These are phyloP conservation scores for Neelides sp. DNA, from an alignment of 1,140 invertebrate genomes.

Conservation along the genomic window DNA sequence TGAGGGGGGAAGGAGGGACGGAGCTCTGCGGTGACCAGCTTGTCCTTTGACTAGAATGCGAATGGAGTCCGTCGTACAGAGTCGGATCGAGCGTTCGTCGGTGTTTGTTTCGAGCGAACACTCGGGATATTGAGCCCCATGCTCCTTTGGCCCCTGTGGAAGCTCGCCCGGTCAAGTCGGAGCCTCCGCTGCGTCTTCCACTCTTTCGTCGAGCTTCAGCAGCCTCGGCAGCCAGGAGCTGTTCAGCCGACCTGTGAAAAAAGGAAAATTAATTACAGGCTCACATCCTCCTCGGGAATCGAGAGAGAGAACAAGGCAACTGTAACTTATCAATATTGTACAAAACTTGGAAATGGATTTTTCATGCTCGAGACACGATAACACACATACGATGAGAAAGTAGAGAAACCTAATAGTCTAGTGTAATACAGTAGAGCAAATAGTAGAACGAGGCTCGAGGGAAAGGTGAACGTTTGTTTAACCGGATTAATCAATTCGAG, in stretches of 20 bases:
- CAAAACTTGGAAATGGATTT: too few species aligned
- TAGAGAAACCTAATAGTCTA: too few species aligned
- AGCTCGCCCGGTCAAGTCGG: conserved; percentile 27
- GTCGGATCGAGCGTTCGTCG: conserved; percentile 44
- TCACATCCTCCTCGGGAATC: too few species aligned
- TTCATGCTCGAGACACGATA: too few species aligned
- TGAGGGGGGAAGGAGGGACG: conserved; percentile 56
- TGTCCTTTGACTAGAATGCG: conserved; percentile 18
- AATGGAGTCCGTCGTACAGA: conserved; percentile 33
- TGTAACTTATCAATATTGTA: too few species aligned
- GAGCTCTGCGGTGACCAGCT: conserved; percentile 33
- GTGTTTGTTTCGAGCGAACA: conserved; percentile 70
- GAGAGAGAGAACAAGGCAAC: too few species aligned
- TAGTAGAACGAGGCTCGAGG: too few species aligned
- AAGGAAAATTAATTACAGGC: neutral
- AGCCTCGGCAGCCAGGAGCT: conserved; percentile 44
- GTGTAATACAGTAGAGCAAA: too few species aligned
- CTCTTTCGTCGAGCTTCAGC: conserved; percentile 40
- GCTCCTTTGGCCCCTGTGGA: conserved; percentile 35
- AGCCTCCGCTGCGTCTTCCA: conserved; percentile 15
- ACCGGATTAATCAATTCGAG: too few species aligned
- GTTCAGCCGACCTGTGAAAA: conserved; percentile 55
- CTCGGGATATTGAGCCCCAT: conserved; percentile 69
- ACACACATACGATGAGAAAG: too few species aligned
- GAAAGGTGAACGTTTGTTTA: too few species aligned